phyloP scores from a whole-genome alignment of 2,888 invertebrate genomes.

The Saturnia japonica region DNA sequence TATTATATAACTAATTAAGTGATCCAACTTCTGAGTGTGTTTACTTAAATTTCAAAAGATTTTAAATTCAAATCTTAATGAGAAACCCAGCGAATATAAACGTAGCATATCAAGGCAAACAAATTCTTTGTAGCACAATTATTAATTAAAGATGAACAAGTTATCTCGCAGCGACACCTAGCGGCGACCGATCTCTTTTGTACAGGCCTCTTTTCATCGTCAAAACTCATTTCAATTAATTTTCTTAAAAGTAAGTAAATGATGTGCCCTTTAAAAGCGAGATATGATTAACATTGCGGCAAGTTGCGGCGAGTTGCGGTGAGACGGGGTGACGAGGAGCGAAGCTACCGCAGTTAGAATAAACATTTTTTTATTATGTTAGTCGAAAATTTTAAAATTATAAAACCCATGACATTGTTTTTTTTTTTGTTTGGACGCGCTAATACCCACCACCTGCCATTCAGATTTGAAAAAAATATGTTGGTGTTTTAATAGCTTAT shows the following conservation, averaged over 20 bases:
- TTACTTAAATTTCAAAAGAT: conserved; percentile 21
- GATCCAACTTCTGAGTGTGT: neutral
- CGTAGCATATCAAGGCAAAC: conserved; percentile 67
- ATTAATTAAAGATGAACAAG: conserved; percentile 79
- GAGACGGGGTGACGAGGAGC: conserved; percentile 27
- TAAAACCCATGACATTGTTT: neutral
- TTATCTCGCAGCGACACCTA: conserved; percentile 80
- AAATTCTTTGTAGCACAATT: conserved; percentile 75
- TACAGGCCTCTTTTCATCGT: conserved; percentile 78
- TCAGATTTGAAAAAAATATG: too few species aligned
- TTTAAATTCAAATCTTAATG: conserved; percentile 64
- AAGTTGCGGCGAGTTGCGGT: neutral
- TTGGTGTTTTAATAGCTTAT: too few species aligned
- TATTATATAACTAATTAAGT: neutral
- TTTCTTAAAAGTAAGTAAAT: conserved; percentile 80
- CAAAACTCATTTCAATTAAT: conserved; percentile 82
- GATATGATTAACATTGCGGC: conserved; percentile 78
- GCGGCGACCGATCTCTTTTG: conserved; percentile 74
- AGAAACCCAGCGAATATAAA: conserved; percentile 57
- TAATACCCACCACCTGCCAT: neutral
- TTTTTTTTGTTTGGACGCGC: neutral
- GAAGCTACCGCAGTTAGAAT: neutral
- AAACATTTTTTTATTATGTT: neutral
- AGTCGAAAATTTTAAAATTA: neutral
- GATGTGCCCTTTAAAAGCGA: conserved; percentile 78